Evolutionary conservation across 2,888 invertebrate genomes (phyloP).

Genomic region (Drosophila dives): DNA sequence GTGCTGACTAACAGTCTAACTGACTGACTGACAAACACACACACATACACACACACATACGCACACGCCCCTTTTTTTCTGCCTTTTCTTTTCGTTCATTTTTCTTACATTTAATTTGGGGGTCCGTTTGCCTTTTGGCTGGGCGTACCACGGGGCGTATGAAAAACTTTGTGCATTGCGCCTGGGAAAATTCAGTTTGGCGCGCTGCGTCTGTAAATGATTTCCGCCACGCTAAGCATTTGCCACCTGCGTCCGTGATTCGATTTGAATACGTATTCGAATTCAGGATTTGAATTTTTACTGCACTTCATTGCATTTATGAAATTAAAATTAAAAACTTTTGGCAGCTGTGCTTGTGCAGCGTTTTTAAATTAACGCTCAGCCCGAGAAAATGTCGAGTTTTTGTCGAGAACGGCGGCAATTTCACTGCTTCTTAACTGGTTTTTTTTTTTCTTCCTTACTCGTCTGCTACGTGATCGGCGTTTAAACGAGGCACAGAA

Average conservation of each 20-base stretch:
- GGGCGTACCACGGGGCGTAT: constrained; percentile 56
- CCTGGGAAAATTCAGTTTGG: constrained; percentile 59
- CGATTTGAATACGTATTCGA: constrained; percentile 46
- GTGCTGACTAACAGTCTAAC: constrained; percentile 43
- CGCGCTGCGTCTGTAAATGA: constrained; percentile 56
- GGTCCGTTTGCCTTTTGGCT: constrained; percentile 9
- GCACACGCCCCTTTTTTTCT: constrained; percentile 6
- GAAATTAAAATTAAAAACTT: constrained; percentile 71
- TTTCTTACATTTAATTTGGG: not conserved
- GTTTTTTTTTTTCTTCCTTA: constrained; percentile 11
- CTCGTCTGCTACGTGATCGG: constrained; percentile 73
- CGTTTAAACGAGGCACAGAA: constrained; percentile 43
- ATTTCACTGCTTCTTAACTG: constrained; percentile 18
- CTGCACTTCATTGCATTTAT: constrained; percentile 73
- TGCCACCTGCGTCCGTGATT: constrained; percentile 61
- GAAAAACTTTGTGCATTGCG: constrained; percentile 44
- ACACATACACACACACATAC: constrained; percentile 12
- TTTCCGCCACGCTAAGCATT: constrained; percentile 70
- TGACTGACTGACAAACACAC: constrained; percentile 30
- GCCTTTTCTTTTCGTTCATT: not conserved
- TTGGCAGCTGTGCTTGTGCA: constrained; percentile 27
- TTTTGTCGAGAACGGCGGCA: constrained; percentile 42
- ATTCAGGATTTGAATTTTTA: constrained; percentile 1
- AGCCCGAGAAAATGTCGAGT: not conserved
- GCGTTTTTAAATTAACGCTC: constrained; percentile 38